phyloP scores from a whole-genome alignment of 1,140 invertebrate genomes.

The Ridgeia piscesae region DNA sequence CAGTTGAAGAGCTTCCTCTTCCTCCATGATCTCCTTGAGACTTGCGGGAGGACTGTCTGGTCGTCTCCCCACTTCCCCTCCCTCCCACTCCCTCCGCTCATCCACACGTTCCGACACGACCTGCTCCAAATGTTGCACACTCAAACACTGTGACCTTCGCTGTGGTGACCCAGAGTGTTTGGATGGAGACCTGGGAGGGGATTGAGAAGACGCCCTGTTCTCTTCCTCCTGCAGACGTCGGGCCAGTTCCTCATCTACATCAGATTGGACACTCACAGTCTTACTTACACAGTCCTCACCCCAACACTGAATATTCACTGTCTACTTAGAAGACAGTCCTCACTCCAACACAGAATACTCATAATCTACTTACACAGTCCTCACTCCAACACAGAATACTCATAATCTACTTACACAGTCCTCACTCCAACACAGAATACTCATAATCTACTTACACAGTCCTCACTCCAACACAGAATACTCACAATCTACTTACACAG shows the following conservation, averaged over 20 bases:
- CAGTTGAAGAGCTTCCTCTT: conserved; percentile 66
- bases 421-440: too few species aligned
- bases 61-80: neutral
- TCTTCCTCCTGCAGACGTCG: conserved; percentile 43
- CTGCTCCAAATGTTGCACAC: neutral
- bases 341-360: too few species aligned
- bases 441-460: too few species aligned
- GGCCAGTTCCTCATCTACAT: conserved; percentile 43
- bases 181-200: too few species aligned
- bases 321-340: too few species aligned
- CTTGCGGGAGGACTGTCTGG: neutral
- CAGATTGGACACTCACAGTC: neutral
- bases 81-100: neutral
- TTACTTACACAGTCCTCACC: neutral
- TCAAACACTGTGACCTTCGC: neutral
- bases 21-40: conserved; percentile 68
- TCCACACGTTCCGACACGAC: neutral
- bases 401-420: too few species aligned
- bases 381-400: too few species aligned
- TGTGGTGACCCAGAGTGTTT: neutral
- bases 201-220: conserved; percentile 17
- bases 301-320: too few species aligned
- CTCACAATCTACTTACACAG: too few species aligned
- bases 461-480: too few species aligned
- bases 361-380: too few species aligned